Evolutionary conservation across 2,797 vertebrate species (phyloP), one percentile per base, ranked within the genome.

Genomic region (Enoplosus armatus): DNA sequence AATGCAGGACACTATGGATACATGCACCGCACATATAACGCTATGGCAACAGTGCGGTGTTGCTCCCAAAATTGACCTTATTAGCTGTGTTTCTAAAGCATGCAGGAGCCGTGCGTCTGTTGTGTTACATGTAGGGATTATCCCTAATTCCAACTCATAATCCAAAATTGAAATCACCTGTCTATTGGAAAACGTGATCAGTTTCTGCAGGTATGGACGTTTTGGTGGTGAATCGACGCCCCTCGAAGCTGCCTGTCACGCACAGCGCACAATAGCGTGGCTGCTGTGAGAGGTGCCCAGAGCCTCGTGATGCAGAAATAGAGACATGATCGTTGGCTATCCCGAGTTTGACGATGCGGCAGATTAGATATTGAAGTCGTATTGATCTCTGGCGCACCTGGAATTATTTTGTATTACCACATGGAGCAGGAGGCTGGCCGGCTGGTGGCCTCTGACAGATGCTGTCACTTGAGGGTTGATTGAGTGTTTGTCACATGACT

Each of bases 331-430:
- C 27, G 53, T 26, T 61, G 72, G 39, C 35, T 27, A 47, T 51
- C 39, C 60, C 50, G 58, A 53, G 31, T 72, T 50, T 76, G 51
- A 63, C 75, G 77, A 77, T 90, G 90, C 83, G 74, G 87, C 90
- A 90, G 75, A 88, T 69, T 43, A 60, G 61, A 48, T 74, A 16
- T 59, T 72, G 75, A 71, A 79, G 72, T 79, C 74, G 18, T 79
- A 75, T 58, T 75, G 79, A 71, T 72, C 65, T 82, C 26, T 83
- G 78, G 69, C 75, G 77, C 81, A 89, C 77, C 65, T 89, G 80
- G 56, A 79, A 83, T 82, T 70, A 48, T 59, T 65, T 29, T 29
- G 5, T 43, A 18, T 35, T 2, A 31, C n/a, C 66, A 67, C 71
- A 76, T 66, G 66, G 80, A 6, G 73, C 26, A 37, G 31, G 2